phyloP scores from a whole-genome alignment of 64 coral and sea anemone species.

The Montipora sp. region DNA sequence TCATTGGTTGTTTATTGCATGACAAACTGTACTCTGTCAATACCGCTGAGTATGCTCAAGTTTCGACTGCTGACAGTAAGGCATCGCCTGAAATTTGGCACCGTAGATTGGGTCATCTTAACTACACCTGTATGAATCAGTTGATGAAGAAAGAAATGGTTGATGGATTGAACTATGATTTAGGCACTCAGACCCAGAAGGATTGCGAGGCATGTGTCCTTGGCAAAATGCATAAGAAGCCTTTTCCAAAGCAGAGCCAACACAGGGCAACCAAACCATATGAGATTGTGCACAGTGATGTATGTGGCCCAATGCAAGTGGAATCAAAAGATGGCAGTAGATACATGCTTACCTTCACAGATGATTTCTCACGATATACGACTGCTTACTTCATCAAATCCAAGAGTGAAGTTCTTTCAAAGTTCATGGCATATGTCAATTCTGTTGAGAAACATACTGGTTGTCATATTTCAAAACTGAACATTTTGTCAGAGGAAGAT shows the following conservation, averaged over 20 bases:
- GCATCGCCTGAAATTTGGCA: conserved; percentile 69
- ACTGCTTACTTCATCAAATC: too few species aligned
- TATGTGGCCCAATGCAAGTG: background rate
- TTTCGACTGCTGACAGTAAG: conserved; percentile 37
- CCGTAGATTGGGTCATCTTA: conserved; percentile 75
- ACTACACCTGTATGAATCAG: conserved; percentile 75
- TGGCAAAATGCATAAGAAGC: conserved; percentile 81
- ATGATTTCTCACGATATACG: too few species aligned
- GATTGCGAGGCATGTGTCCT: conserved; percentile 75
- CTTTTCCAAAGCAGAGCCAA: conserved; percentile 78
- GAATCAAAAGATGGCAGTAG: too few species aligned
- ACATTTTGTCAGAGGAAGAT: too few species aligned
- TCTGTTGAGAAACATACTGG: too few species aligned
- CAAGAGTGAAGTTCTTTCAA: background rate
- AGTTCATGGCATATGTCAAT: conserved; percentile 9
- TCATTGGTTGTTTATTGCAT: too few species aligned
- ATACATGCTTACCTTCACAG: too few species aligned
- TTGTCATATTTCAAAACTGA: too few species aligned
- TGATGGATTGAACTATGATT: conserved; percentile 59
- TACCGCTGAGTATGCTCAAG: conserved; percentile 72
- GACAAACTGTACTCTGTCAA: too few species aligned
- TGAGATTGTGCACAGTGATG: conserved; percentile 79
- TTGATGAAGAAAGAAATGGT: conserved; percentile 81
- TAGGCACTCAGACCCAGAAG: conserved; percentile 33
- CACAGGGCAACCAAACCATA: conserved; percentile 81